Percentiles rank a stretch among this genome's conserved stretches.
phyloP scores from a whole-genome alignment of 2,797 vertebrate genomes.

The Tarsius wallacei region DNA sequence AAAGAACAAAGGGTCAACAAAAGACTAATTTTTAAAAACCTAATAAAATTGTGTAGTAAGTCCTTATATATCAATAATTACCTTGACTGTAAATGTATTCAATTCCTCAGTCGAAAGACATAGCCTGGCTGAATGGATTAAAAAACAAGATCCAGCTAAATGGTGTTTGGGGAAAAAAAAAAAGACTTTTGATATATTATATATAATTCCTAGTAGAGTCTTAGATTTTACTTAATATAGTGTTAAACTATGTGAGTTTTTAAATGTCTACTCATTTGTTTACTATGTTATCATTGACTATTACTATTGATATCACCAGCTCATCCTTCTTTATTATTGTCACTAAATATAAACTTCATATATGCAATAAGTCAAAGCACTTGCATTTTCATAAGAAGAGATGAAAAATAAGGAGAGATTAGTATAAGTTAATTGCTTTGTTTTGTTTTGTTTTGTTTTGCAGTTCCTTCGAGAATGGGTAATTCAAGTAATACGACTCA shows the following conservation, averaged over 20 bases:
- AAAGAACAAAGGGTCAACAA: not conserved
- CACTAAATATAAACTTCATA: not conserved
- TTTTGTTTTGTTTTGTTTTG: not conserved
- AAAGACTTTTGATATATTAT: not conserved
- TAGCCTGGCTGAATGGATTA: not conserved
- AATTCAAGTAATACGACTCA: not conserved
- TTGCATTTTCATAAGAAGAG: not conserved
- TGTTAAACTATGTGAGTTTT: not conserved
- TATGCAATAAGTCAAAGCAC: not conserved
- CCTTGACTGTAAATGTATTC: not conserved
- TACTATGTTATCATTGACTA: no score
- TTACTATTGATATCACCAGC: not conserved
- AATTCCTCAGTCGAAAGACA: not conserved
- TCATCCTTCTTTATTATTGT: not conserved
- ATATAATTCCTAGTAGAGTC: not conserved
- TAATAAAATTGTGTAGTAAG: not conserved
- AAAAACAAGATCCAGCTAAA: not conserved
- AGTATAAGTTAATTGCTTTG: not conserved
- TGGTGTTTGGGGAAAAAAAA: not conserved
- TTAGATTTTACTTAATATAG: not conserved
- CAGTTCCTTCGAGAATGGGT: accelerated
- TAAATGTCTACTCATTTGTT: not conserved
- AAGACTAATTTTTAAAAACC: not conserved
- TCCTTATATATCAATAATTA: not conserved
- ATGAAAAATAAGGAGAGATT: not conserved